Conservation (phyloP, 1,140 invertebrate species). For the Lordiphosa mommai region DNA sequence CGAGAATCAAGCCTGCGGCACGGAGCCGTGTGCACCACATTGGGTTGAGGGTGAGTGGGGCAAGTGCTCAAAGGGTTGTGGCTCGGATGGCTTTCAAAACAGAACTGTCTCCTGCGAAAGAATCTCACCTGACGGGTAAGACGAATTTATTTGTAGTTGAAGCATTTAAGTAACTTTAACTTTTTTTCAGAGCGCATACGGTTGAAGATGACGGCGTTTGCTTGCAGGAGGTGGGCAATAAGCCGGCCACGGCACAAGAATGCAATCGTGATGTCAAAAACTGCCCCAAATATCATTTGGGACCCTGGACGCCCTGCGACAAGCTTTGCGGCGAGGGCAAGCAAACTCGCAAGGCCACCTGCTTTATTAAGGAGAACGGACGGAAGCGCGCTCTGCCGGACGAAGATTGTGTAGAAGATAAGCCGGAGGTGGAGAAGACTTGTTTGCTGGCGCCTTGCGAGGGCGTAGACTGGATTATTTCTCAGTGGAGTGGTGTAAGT, state of each 20-base stretch:
- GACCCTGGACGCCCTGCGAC: constrained; percentile 94
- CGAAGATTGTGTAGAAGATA: constrained; percentile 84
- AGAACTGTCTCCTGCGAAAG: constrained; percentile 88
- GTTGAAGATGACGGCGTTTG: constrained; percentile 86
- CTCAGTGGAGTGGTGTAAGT: constrained; percentile 93
- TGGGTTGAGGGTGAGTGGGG: constrained; percentile 92
- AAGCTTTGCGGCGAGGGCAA: constrained; percentile 92
- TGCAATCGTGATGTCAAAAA: constrained; percentile 87
- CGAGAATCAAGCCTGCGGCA: constrained; percentile 86
- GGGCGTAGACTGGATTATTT: constrained; percentile 94
- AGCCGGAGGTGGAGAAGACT: constrained; percentile 85
- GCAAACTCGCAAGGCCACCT: constrained; percentile 86
- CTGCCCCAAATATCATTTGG: constrained; percentile 91
- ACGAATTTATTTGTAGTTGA: rapidly evolving
- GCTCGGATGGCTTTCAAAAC: constrained; percentile 86
- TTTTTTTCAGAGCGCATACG: constrained; percentile 32
- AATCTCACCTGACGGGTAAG: constrained; percentile 81
- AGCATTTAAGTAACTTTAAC: no score
- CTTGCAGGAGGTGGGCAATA: constrained; percentile 83
- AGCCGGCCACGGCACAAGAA: constrained; percentile 85
- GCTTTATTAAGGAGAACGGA: constrained; percentile 86
- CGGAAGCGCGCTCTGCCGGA: constrained; percentile 87
- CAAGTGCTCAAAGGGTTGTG: constrained; percentile 90
- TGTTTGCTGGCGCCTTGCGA: constrained; percentile 92
- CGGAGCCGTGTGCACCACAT: constrained; percentile 88